phyloP scores from a whole-genome alignment of 1,140 invertebrate genomes.

The Brachionus calyciflorus region DNA sequence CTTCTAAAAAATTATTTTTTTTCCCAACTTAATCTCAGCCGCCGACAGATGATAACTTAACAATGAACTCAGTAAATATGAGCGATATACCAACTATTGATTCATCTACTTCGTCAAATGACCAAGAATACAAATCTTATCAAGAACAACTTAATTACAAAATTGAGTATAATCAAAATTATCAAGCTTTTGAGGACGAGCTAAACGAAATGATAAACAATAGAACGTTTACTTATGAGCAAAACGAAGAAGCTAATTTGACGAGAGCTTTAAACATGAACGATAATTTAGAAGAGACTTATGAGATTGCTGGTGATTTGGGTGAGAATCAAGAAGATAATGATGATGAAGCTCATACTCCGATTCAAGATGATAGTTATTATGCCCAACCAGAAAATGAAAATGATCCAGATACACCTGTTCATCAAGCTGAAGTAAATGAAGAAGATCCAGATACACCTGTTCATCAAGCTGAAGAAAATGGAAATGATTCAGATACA shows the following conservation, averaged over 20 bases:
- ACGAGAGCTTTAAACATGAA: background rate
- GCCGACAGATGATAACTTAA: background rate
- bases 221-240: background rate
- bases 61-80: background rate
- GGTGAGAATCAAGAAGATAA: too few relatives aligned
- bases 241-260: constrained; percentile 26
- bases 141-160: background rate
- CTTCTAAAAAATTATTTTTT: background rate
- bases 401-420: background rate
- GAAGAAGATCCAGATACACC: too few relatives aligned
- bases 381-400: background rate
- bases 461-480: too few relatives aligned
- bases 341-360: background rate
- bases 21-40: background rate
- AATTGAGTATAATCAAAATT: constrained; percentile 8
- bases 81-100: constrained; percentile 30
- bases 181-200: background rate
- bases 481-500: background rate
- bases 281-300: background rate
- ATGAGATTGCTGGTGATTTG: too few relatives aligned
- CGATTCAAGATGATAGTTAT: background rate
- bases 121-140: too few relatives aligned
- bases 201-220: background rate
- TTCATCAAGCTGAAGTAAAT: too few relatives aligned
- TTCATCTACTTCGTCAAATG: constrained; percentile 2